Percentiles rank a stretch among this genome's conserved stretches.
Evolutionary conservation across 2,113 vertebrate genomes (phyloP).

Genomic region (Redunca redunca): DNA sequence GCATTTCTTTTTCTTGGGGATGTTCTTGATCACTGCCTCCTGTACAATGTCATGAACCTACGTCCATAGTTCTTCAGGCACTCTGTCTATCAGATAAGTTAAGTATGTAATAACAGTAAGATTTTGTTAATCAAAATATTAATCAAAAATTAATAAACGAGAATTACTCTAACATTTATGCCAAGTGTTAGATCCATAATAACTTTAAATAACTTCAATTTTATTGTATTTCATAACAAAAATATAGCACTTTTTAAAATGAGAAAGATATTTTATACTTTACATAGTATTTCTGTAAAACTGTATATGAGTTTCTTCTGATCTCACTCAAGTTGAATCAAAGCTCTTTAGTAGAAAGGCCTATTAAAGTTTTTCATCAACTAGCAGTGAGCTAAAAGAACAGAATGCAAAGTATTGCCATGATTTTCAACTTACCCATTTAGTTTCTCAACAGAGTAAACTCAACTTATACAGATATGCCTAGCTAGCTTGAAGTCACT

Average conservation of each 20-base stretch:
- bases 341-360: neutral
- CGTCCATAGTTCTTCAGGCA: neutral
- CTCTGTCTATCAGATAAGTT: neutral
- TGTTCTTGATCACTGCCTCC: neutral
- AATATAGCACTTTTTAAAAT: neutral
- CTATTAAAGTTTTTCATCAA: conserved; percentile 42
- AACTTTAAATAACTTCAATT: neutral
- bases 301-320: neutral
- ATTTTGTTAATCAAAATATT: neutral
- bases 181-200: neutral
- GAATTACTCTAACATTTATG: neutral
- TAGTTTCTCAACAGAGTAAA: conserved; percentile 59
- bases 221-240: conserved; percentile 13
- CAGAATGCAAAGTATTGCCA: conserved; percentile 16
- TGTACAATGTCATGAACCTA: neutral
- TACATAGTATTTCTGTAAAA: neutral
- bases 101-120: neutral
- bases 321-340: conserved; percentile 12
- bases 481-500: conserved; percentile 43
- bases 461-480: conserved; percentile 20
- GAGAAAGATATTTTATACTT: conserved; percentile 6
- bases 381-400: neutral
- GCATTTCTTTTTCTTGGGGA: neutral
- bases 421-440: conserved; percentile 60
- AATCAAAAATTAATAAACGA: neutral